Conservation (phyloP, 2,797 vertebrate genomes). For the Dallia pectoralis region DNA sequence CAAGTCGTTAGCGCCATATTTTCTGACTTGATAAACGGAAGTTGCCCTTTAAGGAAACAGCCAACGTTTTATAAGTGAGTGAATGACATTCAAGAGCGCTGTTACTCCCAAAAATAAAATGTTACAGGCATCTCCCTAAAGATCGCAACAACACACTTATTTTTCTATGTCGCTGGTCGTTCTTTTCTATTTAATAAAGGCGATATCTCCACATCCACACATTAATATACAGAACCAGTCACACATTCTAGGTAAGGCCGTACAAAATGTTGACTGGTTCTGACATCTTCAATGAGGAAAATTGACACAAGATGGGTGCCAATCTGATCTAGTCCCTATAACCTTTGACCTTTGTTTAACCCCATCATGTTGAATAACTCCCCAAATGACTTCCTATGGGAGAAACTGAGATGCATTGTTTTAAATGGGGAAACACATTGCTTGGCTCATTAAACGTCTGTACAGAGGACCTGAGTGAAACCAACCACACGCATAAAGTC, state of each 20-base stretch:
- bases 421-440: neutral
- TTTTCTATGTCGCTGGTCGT: too few relatives aligned
- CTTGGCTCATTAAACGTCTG: neutral
- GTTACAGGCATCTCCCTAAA: too few relatives aligned
- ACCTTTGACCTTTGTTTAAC: neutral
- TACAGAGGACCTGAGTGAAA: neutral
- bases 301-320: too few relatives aligned
- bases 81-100: too few relatives aligned
- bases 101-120: neutral
- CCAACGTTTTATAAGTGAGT: neutral
- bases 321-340: neutral
- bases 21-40: neutral
- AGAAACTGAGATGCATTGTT: neutral
- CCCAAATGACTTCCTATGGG: neutral
- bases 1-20: neutral
- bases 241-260: neutral
- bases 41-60: neutral
- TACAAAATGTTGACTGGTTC: neutral
- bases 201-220: too few relatives aligned
- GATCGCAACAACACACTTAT: too few relatives aligned
- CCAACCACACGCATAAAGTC: neutral
- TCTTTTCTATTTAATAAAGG: too few relatives aligned
- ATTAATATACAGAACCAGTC: too few relatives aligned
- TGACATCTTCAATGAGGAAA: too few relatives aligned
- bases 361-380: neutral